Base-by-base conservation (phyloP, 2,888 invertebrate species). In the Meteorus colon region DNA sequence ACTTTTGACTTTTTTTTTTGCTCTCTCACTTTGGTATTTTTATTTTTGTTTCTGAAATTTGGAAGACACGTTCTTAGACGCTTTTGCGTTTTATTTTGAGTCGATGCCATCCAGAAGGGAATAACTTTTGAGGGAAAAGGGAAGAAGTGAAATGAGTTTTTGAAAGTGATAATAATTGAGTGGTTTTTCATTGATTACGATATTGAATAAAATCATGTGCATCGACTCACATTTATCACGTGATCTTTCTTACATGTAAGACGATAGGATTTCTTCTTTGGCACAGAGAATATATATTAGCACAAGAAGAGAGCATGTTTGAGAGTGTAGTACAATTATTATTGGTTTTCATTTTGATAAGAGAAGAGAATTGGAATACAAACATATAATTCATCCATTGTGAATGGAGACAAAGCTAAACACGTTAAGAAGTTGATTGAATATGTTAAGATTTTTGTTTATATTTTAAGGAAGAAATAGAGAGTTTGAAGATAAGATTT, bases 1-100 rank as follows among this genome's bases (percentile, higher is more conserved):
- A 34, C 29, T 68, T 62, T 69, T 77, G 37, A 45, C 68, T 71
- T 76, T 65, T 75, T 75, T 51, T 63, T 45, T 73, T 41, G 41
- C 48, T 68, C 66, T 63, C 74, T 75, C 29, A 67, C 48, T 65
- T 73, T 59, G 51, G 12, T 60, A 51, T 66, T 29, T 51, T 75
- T 66, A 34, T 68, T 66, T 71, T 62, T 75, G 37, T 60, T 27
- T 34, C 31, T 37, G 62, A 6, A 68, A 80, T 77, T 78, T 85
- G 86, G 85, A 86, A 86, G 85, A 84, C 84, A 81, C 80, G 73
- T 79, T 80, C 37, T 79, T 76, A 79, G 77, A 80, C 73, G 80
- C 78, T 79, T 79, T 82, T 76, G 78, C 77, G 77, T 76, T 76
- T 84, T 80, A 82, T 63, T 80, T 48, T 74, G 74, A 78, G 81